phyloP scores from a whole-genome alignment of 2,797 vertebrate species.

The Hyperoplus immaculatus region DNA sequence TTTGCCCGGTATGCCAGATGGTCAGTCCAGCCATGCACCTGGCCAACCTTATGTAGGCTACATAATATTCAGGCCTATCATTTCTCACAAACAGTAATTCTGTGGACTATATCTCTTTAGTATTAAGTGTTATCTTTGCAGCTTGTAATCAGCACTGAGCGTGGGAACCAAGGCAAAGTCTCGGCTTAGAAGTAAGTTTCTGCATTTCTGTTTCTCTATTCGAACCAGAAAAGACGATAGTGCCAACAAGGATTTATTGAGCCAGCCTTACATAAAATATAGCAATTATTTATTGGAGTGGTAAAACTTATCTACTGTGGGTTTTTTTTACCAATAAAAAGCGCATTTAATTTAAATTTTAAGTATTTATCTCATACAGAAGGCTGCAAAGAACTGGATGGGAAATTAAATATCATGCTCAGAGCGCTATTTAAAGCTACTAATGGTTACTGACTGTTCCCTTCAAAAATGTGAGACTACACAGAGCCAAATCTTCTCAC shows the following conservation, averaged over 20 bases:
- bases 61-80: conserved; percentile 1
- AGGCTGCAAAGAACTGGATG: background rate
- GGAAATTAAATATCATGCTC: conserved; percentile 31
- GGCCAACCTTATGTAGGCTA: background rate
- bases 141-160: conserved; percentile 20
- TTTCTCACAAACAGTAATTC: conserved; percentile 25
- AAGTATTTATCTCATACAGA: conserved; percentile 5
- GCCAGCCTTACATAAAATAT: background rate
- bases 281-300: background rate
- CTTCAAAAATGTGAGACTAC: conserved; percentile 69
- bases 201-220: conserved; percentile 38
- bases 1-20: no score
- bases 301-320: background rate
- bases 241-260: conserved; percentile 6
- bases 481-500: conserved; percentile 62
- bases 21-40: no score
- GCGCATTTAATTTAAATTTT: background rate
- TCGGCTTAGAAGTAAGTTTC: conserved; percentile 21
- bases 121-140: conserved; percentile 27
- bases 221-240: conserved; percentile 2
- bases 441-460: conserved; percentile 73
- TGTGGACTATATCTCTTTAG: conserved; percentile 20
- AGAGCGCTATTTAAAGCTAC: conserved; percentile 65
- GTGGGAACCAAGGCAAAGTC: conserved; percentile 49
- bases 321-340: background rate